phyloP scores from a whole-genome alignment of 2,797 vertebrate species.

The Oreortyx pictus region DNA sequence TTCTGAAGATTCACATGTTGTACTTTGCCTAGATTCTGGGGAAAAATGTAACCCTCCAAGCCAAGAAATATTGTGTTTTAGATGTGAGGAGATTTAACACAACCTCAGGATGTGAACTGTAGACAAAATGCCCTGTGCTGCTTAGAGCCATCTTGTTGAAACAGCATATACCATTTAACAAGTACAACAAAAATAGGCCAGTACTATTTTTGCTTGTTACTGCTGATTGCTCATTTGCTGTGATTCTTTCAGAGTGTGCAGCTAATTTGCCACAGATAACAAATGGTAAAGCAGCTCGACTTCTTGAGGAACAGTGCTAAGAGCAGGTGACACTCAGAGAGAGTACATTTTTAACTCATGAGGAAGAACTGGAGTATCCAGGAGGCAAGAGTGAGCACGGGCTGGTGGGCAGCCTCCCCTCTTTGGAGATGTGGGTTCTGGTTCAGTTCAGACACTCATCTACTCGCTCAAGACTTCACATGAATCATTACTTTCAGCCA shows the following conservation, averaged over 20 bases:
- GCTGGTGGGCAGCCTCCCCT: background rate
- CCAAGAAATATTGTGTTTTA: background rate
- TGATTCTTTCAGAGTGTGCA: background rate
- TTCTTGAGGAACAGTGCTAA: background rate
- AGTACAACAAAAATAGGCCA: too few species aligned
- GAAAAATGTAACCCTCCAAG: background rate
- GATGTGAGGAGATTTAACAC: background rate
- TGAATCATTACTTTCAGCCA: background rate
- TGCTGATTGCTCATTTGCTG: background rate
- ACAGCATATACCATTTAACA: background rate
- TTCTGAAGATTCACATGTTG: background rate
- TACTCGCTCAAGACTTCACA: background rate
- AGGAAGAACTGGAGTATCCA: background rate
- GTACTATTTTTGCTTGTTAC: background rate
- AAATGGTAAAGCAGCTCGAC: background rate
- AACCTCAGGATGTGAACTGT: fast-evolving
- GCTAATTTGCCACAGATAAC: background rate
- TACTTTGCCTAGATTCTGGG: background rate
- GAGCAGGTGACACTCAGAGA: background rate
- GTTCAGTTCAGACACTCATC: background rate
- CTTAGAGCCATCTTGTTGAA: background rate
- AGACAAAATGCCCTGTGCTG: background rate
- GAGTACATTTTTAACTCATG: background rate
- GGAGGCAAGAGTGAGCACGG: fast-evolving
- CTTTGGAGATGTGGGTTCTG: background rate